Evolutionary conservation across 2,797 vertebrate species (phyloP), one percentile per base, ranked within the genome.

Genomic region (Yasuhikotakia modesta): DNA sequence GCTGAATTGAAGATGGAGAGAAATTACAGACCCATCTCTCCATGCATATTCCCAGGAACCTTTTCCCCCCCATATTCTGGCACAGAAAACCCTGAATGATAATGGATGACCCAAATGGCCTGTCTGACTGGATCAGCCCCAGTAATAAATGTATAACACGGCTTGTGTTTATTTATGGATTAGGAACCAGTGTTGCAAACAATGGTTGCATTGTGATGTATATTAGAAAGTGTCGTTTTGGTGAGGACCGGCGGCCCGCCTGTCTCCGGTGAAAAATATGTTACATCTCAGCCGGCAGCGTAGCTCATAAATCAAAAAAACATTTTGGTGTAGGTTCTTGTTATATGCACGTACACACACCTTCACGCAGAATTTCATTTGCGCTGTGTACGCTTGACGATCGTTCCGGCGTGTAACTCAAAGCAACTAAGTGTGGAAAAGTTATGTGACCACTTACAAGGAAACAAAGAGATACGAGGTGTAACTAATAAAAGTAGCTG

Each of bases 261-360:
- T 70, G 79, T 81, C 46, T 55, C 60, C 65, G 16, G 21, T 80
- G 71, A 80, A 84, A 83, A 79, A 84, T 84, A 57, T 53, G 78
- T 82, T 78, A 81, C 79, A 69, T 52, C 60, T 52, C 71, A 70
- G 67, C 80, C 32, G 35, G 46, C 65, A 43, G 53, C 32, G 76
- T 50, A 65, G 79, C 78, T 79, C 84, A 78, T 85, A 83, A 85
- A 84, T 85, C 80, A 80, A 8, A 8, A 68, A 27, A 55, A 45
- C 72, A 78, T 77, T 78, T 79, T 50, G 4, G 8, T 57, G 24
- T 61, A 64, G 67, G 63, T 52, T 70, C 45, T 75, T 80, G 65
- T 55, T 39, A 58, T 19, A 53, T 14, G 43, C 35, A 32, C 27
- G n/a, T 12, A 53, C 19, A 6, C 14, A 46, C 3, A 57, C 52